Evolutionary conservation across 1,140 invertebrate genomes (phyloP).

Genomic region (Eupristina koningsbergeri): DNA sequence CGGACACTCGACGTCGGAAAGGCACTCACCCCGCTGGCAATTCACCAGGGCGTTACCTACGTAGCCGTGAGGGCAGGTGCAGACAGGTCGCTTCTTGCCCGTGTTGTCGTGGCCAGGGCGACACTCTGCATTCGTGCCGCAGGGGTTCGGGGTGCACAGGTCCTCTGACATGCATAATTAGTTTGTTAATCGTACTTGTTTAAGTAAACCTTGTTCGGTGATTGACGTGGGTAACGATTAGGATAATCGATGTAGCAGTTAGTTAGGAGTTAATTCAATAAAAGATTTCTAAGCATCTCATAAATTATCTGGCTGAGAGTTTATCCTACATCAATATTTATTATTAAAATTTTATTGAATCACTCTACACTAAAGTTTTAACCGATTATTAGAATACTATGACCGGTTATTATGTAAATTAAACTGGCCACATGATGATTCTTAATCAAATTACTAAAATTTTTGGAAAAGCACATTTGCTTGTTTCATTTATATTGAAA

Average conservation of each 20-base stretch:
- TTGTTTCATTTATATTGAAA: too few relatives aligned
- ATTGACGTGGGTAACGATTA: neutral
- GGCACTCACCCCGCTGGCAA: constrained; percentile 84
- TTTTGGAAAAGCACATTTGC: too few relatives aligned
- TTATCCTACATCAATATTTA: neutral
- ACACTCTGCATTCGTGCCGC: constrained; percentile 87
- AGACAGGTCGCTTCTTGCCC: constrained; percentile 86
- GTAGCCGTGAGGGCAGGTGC: constrained; percentile 85
- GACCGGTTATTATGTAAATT: neutral
- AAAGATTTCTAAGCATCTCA: neutral
- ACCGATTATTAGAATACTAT: neutral
- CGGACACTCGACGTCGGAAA: constrained; percentile 81
- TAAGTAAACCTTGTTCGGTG: neutral
- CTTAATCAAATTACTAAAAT: neutral
- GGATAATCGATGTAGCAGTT: too few relatives aligned
- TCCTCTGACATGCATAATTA: constrained; percentile 75
- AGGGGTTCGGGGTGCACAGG: constrained; percentile 88
- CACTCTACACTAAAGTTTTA: neutral
- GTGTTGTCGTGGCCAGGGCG: constrained; percentile 86
- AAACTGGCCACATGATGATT: neutral
- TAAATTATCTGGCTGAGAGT: neutral
- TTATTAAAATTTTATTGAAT: neutral
- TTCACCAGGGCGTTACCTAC: constrained; percentile 84
- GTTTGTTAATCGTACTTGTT: neutral
- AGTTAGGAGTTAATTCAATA: too few relatives aligned